A percentile compares a stretch with the other conserved stretches of the same genome.
Evolutionary conservation across 1,140 invertebrate genomes (phyloP).

Genomic region (Calosoma granatense): DNA sequence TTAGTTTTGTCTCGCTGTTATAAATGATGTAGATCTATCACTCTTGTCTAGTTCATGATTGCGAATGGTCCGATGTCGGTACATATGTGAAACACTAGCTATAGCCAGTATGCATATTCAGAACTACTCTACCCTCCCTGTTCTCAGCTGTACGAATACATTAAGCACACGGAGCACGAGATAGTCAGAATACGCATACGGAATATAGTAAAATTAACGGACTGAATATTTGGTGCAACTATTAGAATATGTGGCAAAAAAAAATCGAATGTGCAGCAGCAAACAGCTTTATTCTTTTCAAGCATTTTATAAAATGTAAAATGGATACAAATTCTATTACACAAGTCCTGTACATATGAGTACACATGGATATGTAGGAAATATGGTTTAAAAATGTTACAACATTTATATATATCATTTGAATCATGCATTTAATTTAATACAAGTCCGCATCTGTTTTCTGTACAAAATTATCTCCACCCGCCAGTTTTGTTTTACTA

Average conservation of each 20-base stretch:
- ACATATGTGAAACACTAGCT: neutral
- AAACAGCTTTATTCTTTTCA: neutral
- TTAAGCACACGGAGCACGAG: no score
- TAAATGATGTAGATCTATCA: neutral
- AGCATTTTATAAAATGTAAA: neutral
- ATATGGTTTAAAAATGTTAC: neutral
- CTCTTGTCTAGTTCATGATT: neutral
- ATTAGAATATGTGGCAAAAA: no score
- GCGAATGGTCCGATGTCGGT: neutral
- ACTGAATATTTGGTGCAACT: no score
- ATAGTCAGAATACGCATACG: no score
- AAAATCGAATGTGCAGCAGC: no score
- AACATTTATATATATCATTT: neutral
- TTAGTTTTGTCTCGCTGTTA: conserved; percentile 5
- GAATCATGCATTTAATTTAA: neutral
- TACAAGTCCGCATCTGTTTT: neutral
- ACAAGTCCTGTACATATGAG: neutral
- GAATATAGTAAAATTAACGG: no score
- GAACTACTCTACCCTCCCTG: no score
- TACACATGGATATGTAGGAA: neutral
- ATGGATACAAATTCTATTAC: neutral
- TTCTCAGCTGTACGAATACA: no score
- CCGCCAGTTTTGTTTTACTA: neutral
- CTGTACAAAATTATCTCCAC: neutral
- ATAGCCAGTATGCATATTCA: neutral